Evolutionary conservation across 2,888 invertebrate species (phyloP), one percentile per base, ranked within the genome.

Genomic region (Rhogogaster chlorosoma): DNA sequence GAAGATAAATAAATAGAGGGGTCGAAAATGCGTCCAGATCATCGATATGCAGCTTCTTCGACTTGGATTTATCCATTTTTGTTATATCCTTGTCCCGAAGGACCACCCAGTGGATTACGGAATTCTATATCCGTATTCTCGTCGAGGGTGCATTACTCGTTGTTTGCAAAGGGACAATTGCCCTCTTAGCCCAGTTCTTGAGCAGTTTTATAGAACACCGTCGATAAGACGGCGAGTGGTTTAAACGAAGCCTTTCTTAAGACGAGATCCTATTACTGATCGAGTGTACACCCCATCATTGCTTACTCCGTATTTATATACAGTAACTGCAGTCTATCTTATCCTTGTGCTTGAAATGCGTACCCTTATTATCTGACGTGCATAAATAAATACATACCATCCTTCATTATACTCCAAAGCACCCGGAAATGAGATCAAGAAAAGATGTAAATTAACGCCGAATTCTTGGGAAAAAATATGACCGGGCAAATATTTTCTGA

Each of bases 171-270:
- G 67, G 83, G 70, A 67, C 64, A 83, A 83, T 83, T 45, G 67
- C 45, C 83, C 67, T 70, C 67, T 70, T 83, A 83, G 83, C 83
- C 83, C 83, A 83, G 83, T 83, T 83, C 83, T 80, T 70, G 83
- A 67, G n/a, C 45, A 42, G 67, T 83, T 70, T 83, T 70, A 70
- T 83, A 53, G 45, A 83, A 32, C 83, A 36, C 45, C 45, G 80
- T 83, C 83, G 64, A 83, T 70, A 83, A 83, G 83, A 83, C 67
- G 83, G 18, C 22, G 67, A 67, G 67, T 45, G 36, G 89, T 91
- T 91, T 89, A 91, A 92, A 89, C 87, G 92, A 92, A 92, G 91
- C 92, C 92, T 87, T 86, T 89, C 91, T 92, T 91, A 91, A 91
- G 91, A 90, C 90, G 86, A 91, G 90, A 92, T 92, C 92, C 92